These are phyloP conservation scores for Glomeris maerens DNA, from an alignment of 1,140 invertebrate genomes.

Conservation along the genomic window DNA sequence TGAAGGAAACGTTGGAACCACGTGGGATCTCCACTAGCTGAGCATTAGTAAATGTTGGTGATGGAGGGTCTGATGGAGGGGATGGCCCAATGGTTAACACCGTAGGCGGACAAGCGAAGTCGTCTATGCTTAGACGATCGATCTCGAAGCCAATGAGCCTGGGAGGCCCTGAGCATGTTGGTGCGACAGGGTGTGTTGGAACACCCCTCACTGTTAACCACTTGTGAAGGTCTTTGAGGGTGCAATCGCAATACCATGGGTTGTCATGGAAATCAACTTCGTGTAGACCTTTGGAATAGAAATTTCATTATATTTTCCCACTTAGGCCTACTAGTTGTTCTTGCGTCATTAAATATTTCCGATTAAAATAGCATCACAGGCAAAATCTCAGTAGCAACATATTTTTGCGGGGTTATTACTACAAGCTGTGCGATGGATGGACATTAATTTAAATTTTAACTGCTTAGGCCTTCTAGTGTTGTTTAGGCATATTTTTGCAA, in stretches of 20 bases:
- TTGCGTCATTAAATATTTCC: too few species aligned
- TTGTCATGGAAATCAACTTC: conserved; percentile 77
- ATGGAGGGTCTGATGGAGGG: conserved; percentile 32
- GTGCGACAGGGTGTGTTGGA: conserved; percentile 57
- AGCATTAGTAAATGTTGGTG: too few species aligned
- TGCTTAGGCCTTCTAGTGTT: too few species aligned
- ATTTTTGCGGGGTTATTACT: too few species aligned
- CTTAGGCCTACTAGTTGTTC: too few species aligned
- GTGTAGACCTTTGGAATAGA: too few species aligned
- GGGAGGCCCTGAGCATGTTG: conserved; percentile 49
- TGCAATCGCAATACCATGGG: conserved; percentile 80
- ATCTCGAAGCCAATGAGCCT: conserved; percentile 35
- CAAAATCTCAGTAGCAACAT: too few species aligned
- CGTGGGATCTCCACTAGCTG: conserved; percentile 52
- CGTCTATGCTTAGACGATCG: conserved; percentile 56
- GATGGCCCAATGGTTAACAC: conserved; percentile 36
- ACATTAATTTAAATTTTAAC: too few species aligned
- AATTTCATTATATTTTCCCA: too few species aligned
- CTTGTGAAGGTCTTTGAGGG: conserved; percentile 59
- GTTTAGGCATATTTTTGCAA: too few species aligned
- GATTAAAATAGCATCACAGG: too few species aligned
- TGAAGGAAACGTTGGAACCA: conserved; percentile 69
- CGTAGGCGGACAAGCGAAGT: conserved; percentile 75
- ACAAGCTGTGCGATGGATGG: too few species aligned
- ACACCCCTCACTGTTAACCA: conserved; percentile 71